Base-by-base conservation (phyloP, 2,888 invertebrate species). In the Spialia ferax region DNA sequence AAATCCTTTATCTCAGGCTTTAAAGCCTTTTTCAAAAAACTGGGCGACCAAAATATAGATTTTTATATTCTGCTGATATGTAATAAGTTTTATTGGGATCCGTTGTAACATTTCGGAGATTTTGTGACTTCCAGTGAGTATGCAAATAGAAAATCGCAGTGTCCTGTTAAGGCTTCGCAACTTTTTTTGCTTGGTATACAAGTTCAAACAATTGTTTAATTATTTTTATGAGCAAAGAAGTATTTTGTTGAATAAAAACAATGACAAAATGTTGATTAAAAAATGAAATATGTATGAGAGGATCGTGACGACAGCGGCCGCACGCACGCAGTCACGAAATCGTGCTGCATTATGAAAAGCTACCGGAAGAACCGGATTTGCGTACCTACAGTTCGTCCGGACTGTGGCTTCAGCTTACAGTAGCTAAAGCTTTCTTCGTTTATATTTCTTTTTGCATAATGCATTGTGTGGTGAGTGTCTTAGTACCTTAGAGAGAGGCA, bases 251-350 rank as follows among this genome's bases (percentile, higher is more conserved):
- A 15, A 5, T 26, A n/a, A 10, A 48, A 32, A 64, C 64, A 64
- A 64, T 64, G 48, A 20, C 26, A 32, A 57, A 23, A 48, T 57
- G 64, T 64, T 55, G 42, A 45, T 45, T 45, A 45, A 56, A 45
- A 26, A 15, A 63, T 64, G 29, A 56, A 64, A 64, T 64, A 64
- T 64, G 56, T 35, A 64, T 64, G 64, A 57, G 48, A 64, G 20
- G 56, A 29, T 48, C 15, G 45, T 45, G 45, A 45, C 18, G 18
- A n/a, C 38, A 38, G n/a, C n/a, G n/a, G 32, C 8, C 45, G 45
- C 18, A 45, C 45, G 63, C 63, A 63, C 63, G 13, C 45, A 20
- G 20, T 48, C 64, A 64, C 64, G 56, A 56, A 48, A 26, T 61
- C 61, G 61, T 29, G 20, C 6, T 18, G 35, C 42, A 29, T 18